phyloP scores from a whole-genome alignment of 2,113 vertebrate species.

The Abramis brama region DNA sequence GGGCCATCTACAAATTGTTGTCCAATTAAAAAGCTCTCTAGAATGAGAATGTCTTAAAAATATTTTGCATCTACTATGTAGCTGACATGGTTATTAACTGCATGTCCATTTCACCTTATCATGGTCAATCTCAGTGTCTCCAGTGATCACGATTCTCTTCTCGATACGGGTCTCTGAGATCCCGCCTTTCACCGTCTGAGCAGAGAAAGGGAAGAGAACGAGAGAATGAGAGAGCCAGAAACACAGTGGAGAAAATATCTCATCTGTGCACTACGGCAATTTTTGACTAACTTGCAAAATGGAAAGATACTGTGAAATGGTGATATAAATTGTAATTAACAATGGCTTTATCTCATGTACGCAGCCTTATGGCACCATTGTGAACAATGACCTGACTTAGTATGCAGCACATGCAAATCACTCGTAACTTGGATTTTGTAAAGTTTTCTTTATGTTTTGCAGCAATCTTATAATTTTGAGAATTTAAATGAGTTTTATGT shows the following conservation, averaged over 20 bases:
- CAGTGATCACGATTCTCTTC: conserved; percentile 97
- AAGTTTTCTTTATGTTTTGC: background rate
- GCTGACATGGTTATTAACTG: background rate
- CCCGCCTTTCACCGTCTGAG: conserved; percentile 95
- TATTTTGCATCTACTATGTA: background rate
- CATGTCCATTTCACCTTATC: conserved; percentile 84
- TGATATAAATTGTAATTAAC: conserved; percentile 12
- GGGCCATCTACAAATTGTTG: background rate
- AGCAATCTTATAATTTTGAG: background rate
- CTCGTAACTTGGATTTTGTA: background rate
- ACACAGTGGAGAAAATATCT: conserved; percentile 2
- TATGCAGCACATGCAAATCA: background rate
- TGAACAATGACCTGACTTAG: background rate
- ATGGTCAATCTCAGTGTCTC: conserved; percentile 94
- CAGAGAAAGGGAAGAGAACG: conserved; percentile 35
- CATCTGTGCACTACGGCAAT: background rate
- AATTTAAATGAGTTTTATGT: background rate
- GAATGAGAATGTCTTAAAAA: background rate
- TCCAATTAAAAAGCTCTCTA: background rate
- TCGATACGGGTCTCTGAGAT: conserved; percentile 98
- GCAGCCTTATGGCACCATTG: background rate
- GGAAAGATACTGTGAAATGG: background rate
- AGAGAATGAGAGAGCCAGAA: conserved; percentile 24
- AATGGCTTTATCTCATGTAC: background rate
- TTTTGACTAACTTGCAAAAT: conserved; percentile 6